Base-by-base conservation (phyloP, 2,113 vertebrate genomes). In the Pseudopodoces humilis region DNA sequence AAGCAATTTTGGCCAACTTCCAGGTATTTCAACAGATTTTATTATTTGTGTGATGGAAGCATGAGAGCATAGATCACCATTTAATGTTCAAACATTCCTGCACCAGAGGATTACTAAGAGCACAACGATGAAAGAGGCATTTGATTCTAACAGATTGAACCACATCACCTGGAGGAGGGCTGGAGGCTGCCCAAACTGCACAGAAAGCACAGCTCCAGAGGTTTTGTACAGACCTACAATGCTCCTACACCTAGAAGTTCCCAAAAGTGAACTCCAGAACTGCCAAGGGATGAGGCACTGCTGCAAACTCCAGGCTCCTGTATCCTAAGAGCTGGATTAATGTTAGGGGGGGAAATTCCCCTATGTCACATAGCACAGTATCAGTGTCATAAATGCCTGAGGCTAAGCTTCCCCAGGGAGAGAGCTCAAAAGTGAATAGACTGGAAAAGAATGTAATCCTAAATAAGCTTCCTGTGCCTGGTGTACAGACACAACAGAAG, bases 361-460 rank as follows among this genome's bases (percentile, higher is more conserved):
- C 55, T 74, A 5, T 82, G 88, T 60, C 88, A 82, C 30, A 0
- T 16, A 86, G 86, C 37, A 47, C 11, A 79, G 33, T 53, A 83
- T 74, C 67, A 80, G 33, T 91, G 70, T 39, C 81, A 95, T 33
- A 81, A 95, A 94, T 84, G 79, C 88, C 81, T 31, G 13, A 86
- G 59, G 85, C 64, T 95, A 78, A 94, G 80, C 46, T 83, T 95
- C 94, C 68, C 68, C 47, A 92, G 82, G 35, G 91, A 97, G 59
- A 78, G 25, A 86, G 46, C 53, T 96, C 90, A 85, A 11, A 75
- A 95, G 64, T 43, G 47, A 95, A 95, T 21, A 80, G 84, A 62
- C 52, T 89, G 71, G 81, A 72, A 95, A 88, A 95, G 52, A 81
- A 85, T 31, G 27, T 92, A 95, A 93, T 96, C 85, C 84, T 39